Conservation (phyloP, 2,797 vertebrate species). For the Cossypha polioptera region DNA sequence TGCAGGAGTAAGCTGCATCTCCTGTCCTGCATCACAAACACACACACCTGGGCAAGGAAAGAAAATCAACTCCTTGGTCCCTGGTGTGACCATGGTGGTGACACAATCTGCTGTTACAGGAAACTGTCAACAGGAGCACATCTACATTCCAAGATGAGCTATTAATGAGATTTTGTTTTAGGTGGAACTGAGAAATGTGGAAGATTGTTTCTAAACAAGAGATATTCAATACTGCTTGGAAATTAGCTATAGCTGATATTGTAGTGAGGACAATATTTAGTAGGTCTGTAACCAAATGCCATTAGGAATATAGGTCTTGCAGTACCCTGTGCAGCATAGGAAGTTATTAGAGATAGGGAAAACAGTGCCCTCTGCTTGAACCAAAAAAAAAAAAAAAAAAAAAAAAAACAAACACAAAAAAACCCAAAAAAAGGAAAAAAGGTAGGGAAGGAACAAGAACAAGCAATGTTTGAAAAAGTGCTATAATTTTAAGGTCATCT, state of each 20-base stretch:
- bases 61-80: neutral
- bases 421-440: too few relatives aligned
- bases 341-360: neutral
- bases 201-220: neutral
- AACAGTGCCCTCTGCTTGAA: fast-evolving
- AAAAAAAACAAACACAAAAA: too few relatives aligned
- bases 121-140: neutral
- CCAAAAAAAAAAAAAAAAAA: neutral
- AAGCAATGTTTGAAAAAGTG: neutral
- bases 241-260: neutral
- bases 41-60: neutral
- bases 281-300: neutral
- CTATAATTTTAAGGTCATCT: neutral
- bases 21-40: neutral
- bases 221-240: neutral
- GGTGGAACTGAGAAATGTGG: neutral
- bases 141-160: fast-evolving
- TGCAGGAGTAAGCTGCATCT: neutral
- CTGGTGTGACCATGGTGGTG: fast-evolving
- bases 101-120: neutral
- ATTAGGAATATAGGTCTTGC: neutral
- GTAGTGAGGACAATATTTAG: neutral
- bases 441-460: neutral
- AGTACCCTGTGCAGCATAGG: neutral
- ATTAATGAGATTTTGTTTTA: neutral